Base-by-base conservation (phyloP, 2,113 vertebrate species). In the Brachypteracias leptosomus region DNA sequence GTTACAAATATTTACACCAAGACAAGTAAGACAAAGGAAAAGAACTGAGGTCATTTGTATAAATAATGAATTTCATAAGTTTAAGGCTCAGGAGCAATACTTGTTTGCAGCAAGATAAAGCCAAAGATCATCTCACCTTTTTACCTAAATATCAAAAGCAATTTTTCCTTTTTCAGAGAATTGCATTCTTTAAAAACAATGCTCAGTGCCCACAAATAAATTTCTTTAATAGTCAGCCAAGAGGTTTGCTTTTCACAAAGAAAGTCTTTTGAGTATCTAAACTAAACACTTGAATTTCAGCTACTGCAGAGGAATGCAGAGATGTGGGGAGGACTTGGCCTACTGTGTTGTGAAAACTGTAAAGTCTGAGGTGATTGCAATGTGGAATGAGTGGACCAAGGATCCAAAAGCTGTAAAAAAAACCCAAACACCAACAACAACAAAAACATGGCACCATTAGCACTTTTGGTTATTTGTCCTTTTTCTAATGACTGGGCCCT, bases 311-410 rank as follows among this genome's bases (percentile, higher is more conserved):
- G 71, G 28, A 91, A 79, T 49, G 20, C 9, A 2, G 74, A 90
- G 78, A 90, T 65, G 46, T 73, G 54, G 58, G 58, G 82, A 90
- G 71, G 58, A 83, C 46, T 70, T 92, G 82, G 42, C 74, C 90
- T 83, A 24, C 46, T 70, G n/a, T 70, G 44, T 88, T 82, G 66
- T 88, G 67, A 93, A 96, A 91, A 79, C 90, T 88, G 59, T 46
- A 25, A 33, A 66, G 35, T 70, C 44, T 79, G 85, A 79, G 54
- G 67, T n/a, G 75, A 80, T 52, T 57, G 71, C 73, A 62, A 18
- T 58, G 54, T 89, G 44, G 33, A 54, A 73, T 55, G 54, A 72
- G 57, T 49, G 28, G 14, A 54, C 67, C 78, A 91, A 85, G 58
- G 40, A 72, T 25, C 13, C 7, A 3, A 58, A 86, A 90, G 31